Evolutionary conservation across 2,888 invertebrate species (phyloP).

Genomic region (Cyclophora punctaria): DNA sequence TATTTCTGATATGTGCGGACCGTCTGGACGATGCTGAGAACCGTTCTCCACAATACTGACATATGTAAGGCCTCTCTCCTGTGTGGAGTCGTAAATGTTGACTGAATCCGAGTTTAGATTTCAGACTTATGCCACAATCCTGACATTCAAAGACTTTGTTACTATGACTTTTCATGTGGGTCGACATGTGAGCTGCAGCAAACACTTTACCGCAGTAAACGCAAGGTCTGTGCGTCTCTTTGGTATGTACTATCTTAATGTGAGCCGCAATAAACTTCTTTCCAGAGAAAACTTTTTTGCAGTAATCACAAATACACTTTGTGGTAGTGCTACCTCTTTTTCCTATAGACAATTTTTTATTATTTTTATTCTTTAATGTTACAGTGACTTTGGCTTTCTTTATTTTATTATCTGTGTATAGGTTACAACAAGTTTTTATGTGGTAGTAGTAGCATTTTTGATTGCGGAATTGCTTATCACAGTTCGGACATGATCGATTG

Average conservation of each 20-base stretch:
- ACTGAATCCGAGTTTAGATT: slow-evolving; percentile 45
- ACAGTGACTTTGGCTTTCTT: slow-evolving; percentile 36
- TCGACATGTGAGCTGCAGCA: slow-evolving; percentile 55
- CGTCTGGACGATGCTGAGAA: slow-evolving; percentile 57
- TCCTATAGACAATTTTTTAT: slow-evolving; percentile 44
- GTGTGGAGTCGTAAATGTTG: slow-evolving; percentile 60
- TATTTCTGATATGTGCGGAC: slow-evolving; percentile 49
- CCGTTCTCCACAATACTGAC: slow-evolving; percentile 45
- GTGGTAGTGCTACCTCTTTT: slow-evolving; percentile 41
- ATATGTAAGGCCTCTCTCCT: slow-evolving; percentile 53
- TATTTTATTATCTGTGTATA: slow-evolving; percentile 29
- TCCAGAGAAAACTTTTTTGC: slow-evolving; percentile 50
- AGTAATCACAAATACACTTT: slow-evolving; percentile 56
- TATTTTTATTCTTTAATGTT: slow-evolving; percentile 34
- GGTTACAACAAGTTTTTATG: slow-evolving; percentile 46
- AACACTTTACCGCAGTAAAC: slow-evolving; percentile 49
- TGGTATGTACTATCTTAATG: slow-evolving; percentile 60
- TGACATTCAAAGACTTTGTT: slow-evolving; percentile 35
- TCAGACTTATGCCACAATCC: slow-evolving; percentile 42
- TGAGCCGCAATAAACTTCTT: slow-evolving; percentile 55
- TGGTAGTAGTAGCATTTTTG: slow-evolving; percentile 52
- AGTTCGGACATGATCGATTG: slow-evolving; percentile 45
- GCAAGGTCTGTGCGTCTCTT: slow-evolving; percentile 54
- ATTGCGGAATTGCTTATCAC: slow-evolving; percentile 49
- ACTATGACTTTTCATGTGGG: slow-evolving; percentile 49